Evolutionary conservation across 2,113 vertebrate genomes (phyloP), one percentile per base, ranked within the genome.

Genomic region (Monopterus albus): DNA sequence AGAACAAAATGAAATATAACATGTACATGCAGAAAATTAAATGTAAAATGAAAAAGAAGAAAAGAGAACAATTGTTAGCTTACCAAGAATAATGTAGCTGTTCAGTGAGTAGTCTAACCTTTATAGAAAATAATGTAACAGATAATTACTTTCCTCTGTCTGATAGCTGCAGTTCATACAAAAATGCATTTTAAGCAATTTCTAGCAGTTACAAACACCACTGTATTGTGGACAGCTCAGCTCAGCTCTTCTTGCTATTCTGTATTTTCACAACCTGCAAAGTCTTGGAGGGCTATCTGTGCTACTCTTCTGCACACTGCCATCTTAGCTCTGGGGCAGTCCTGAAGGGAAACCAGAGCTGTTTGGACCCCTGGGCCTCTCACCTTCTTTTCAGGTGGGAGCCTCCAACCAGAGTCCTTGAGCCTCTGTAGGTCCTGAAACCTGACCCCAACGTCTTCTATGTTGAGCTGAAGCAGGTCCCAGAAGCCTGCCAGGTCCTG

Each of bases 401-500:
- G 93, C 90, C 96, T 97, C 98, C 98, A 99, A 78, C 94, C 96
- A 0, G 95, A 97, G 90, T 96, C 96, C 92, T 98, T 98, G 67
- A 99, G 93, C 89, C 95, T 94, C 91, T 97, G 96, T 69, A 99
- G 95, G 92, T 98, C 96, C 61, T 96, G 94, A 31, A 99, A 99
- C 91, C 96, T 98, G 89, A 97, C 94, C 86, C 96, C 94, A 84
- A 99, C 92, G 0, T 99, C 98, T 88, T 99, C 97, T 10, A 99
- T 95, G 86, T 97, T 97, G 84, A 98, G 94, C 92, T 99, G 97
- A 60, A 99, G 94, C 87, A 99, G 95, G 90, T 98, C 98, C 98
- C 98, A 99, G 92, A 96, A 96, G 86, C 95, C 94, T 6, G 97
- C 96, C 91, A 99, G 93, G 87, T 99, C 98, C 95, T 99, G 97